A percentile compares a stretch with the other conserved stretches of the same genome.
phyloP scores from a whole-genome alignment of 1,140 invertebrate genomes.

The Episyrphus balteatus region DNA sequence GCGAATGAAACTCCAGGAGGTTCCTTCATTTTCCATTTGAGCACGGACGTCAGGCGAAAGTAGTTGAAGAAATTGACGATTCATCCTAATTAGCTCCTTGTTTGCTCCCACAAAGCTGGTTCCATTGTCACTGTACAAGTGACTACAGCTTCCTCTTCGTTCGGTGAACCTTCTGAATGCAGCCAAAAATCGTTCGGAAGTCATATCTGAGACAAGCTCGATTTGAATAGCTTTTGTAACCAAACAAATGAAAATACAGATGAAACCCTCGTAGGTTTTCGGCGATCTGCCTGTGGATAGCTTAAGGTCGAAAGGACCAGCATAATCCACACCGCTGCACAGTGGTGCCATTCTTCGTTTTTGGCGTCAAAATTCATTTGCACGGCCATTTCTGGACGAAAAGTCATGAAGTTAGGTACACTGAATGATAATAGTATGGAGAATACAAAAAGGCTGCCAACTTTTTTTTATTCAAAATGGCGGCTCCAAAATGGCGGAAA shows the following conservation, averaged over 20 bases:
- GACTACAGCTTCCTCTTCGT: conserved; percentile 13
- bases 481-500: too few relatives aligned
- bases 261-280: conserved; percentile 13
- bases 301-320: conserved; percentile 22
- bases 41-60: background rate
- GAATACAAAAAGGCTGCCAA: too few relatives aligned
- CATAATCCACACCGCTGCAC: conserved; percentile 29
- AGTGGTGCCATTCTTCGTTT: too few relatives aligned
- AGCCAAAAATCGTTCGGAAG: conserved; percentile 20
- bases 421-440: too few relatives aligned
- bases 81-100: too few relatives aligned
- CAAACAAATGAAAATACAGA: conserved; percentile 21
- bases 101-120: conserved; percentile 24
- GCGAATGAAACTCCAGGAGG: conserved; percentile 12
- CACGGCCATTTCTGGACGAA: too few relatives aligned
- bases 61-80: background rate
- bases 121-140: conserved; percentile 26
- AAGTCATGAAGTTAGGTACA: too few relatives aligned
- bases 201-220: conserved; percentile 20
- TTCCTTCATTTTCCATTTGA: background rate
- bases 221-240: conserved; percentile 18
- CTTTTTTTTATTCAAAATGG: too few relatives aligned
- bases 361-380: too few relatives aligned
- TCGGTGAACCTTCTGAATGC: conserved; percentile 24
- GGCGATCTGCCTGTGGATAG: background rate